Evolutionary conservation across 2,113 vertebrate species (phyloP).

Genomic region (Epinephelus fuscoguttatus): DNA sequence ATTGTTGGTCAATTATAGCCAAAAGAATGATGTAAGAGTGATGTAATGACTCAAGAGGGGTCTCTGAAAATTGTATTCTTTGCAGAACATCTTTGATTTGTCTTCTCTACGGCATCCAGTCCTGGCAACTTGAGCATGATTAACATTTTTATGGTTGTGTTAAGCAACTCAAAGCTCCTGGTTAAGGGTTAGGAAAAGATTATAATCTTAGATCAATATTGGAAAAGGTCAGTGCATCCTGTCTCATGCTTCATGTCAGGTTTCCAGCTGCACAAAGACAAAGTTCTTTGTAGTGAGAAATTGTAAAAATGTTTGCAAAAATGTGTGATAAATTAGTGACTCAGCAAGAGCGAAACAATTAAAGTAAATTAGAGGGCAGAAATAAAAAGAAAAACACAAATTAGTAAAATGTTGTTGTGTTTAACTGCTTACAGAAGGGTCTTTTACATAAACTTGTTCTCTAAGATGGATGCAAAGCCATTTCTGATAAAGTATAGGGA

Average conservation of each 20-base stretch:
- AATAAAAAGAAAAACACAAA: constrained; percentile 8
- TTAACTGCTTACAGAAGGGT: neutral
- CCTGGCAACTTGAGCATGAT: constrained; percentile 26
- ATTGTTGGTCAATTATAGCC: constrained; percentile 30
- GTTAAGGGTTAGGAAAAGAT: constrained; percentile 25
- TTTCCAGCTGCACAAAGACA: constrained; percentile 23
- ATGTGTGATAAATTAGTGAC: neutral
- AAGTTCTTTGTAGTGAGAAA: constrained; percentile 15
- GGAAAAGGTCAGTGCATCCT: constrained; percentile 27
- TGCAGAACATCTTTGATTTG: constrained; percentile 27
- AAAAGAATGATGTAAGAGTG: constrained; percentile 36
- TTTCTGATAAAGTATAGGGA: constrained; percentile 30
- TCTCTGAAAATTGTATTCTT: neutral
- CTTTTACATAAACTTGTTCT: neutral
- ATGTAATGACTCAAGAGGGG: constrained; percentile 18
- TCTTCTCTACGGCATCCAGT: neutral
- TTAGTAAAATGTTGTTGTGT: neutral
- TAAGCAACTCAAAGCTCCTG: constrained; percentile 6
- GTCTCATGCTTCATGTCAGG: constrained; percentile 25
- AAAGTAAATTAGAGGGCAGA: constrained; percentile 14
- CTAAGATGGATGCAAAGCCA: constrained; percentile 5
- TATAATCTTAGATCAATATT: constrained; percentile 46
- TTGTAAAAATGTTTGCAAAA: constrained; percentile 1
- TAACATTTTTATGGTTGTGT: constrained; percentile 14
- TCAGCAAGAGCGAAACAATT: neutral